Evolutionary conservation across 2,113 vertebrate genomes (phyloP), one percentile per base, ranked within the genome.

Genomic region (Amblyornis subalaris): DNA sequence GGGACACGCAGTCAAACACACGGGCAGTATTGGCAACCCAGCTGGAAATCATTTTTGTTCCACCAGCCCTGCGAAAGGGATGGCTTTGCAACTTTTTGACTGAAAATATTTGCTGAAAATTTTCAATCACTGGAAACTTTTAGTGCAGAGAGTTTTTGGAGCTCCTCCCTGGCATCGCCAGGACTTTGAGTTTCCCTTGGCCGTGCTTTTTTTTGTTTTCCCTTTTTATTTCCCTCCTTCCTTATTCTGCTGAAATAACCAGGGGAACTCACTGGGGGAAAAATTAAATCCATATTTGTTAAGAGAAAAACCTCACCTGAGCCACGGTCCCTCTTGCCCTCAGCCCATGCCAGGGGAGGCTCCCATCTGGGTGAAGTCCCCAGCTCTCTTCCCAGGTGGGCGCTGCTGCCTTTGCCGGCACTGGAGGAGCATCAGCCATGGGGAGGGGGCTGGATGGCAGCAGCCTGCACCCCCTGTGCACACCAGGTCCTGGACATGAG

Each of bases 51-150:
- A 28, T 72, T 50, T 92, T 31, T 84, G 53, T 55, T 89, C 76
- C 69, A 19, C 35, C 22, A 47, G 69, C 48, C 61, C 51, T 21
- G 60, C 14, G 28, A 55, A 80, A 80, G 14, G 25, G 31, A 67
- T 23, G 54, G 66, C 78, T 69, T 72, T 65, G 87, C 85, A 53
- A 33, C 0, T 0, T 35, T 92, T 80, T 33, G 51, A 36, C 88
- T 67, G 35, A 88, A 86, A 83, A 67, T 8, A 21, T 92, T 94
- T 84, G 69, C 79, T 2, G 75, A 96, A 74, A 74, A 20, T 71
- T 82, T 88, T 76, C 65, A n/a, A 53, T 71, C n/a, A 4, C 83
- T 93, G 94, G 95, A 96, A 94, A 96, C 28, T 92, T 88, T 95
- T 90, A 96, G 90, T 23, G 69, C 65, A 48, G 50, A 38, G 48